Evolutionary conservation across 2,797 vertebrate species (phyloP).

Genomic region (Poeciliopsis infans): DNA sequence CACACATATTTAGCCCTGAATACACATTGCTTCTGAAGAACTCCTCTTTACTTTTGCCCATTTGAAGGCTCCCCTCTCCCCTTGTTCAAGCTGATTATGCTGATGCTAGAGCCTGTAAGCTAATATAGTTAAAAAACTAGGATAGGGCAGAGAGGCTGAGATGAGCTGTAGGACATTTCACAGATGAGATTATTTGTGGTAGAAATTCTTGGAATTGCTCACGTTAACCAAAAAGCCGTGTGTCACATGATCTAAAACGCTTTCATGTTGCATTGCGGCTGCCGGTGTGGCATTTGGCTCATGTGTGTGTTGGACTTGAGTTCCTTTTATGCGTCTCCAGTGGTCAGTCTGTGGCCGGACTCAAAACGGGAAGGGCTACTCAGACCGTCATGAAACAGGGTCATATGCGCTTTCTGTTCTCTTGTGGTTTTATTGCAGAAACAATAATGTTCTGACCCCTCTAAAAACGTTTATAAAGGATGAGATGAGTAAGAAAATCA

Average conservation of each 20-base stretch:
- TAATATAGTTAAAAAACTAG: too few species aligned
- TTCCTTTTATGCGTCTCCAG: constrained; percentile 13
- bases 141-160: neutral
- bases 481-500: neutral
- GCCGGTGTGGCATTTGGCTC: neutral
- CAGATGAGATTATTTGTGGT: neutral
- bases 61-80: neutral
- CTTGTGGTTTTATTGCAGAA: constrained; percentile 26
- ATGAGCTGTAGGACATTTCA: neutral
- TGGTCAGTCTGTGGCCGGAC: constrained; percentile 29
- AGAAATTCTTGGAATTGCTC: neutral
- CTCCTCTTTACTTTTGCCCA: neutral
- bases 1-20: neutral
- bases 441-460: constrained; percentile 23
- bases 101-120: neutral
- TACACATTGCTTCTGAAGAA: neutral
- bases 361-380: constrained; percentile 16
- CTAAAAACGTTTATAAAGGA: constrained; percentile 20
- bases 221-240: constrained; percentile 8
- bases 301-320: neutral
- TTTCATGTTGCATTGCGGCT: constrained; percentile 8
- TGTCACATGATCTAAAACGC: neutral
- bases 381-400: neutral
- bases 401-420: constrained; percentile 3
- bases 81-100: neutral